phyloP scores from a whole-genome alignment of 2,113 vertebrate species.

The Ochotona curzoniae region DNA sequence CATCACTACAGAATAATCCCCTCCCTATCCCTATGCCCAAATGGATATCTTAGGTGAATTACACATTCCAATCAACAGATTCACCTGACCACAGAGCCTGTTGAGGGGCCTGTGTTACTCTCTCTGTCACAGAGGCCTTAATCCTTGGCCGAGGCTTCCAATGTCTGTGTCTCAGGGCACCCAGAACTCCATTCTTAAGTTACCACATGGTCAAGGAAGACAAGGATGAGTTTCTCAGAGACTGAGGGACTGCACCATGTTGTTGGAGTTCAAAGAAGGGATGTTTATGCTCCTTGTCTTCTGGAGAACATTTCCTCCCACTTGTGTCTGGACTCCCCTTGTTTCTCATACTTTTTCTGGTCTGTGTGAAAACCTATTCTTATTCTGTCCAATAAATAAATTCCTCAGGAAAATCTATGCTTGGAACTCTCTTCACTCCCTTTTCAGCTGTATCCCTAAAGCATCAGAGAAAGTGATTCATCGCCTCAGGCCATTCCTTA shows the following conservation, averaged over 20 bases:
- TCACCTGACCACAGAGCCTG: not conserved
- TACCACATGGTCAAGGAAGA: accelerated
- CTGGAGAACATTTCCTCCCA: not conserved
- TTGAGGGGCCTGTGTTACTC: not conserved
- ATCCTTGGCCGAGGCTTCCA: not conserved
- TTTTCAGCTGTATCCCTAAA: not conserved
- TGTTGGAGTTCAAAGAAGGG: not conserved
- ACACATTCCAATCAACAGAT: not conserved
- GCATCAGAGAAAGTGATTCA: not conserved
- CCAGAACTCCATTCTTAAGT: not conserved
- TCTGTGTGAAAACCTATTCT: not conserved
- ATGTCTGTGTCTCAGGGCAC: not conserved
- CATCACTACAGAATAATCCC: not conserved
- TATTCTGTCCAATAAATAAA: slow-evolving; percentile 20
- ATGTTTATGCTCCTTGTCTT: not conserved
- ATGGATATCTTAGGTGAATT: not conserved
- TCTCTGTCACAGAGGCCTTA: not conserved
- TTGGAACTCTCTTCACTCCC: not conserved
- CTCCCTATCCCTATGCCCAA: not conserved
- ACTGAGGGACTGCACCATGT: not conserved
- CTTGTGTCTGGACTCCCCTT: not conserved
- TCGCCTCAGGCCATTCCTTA: not conserved
- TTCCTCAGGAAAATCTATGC: not conserved
- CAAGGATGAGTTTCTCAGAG: not conserved
- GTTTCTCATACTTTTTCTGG: not conserved